Conservation (phyloP, 2,113 vertebrate species). For the Dicerorhinus sumatrensis region DNA sequence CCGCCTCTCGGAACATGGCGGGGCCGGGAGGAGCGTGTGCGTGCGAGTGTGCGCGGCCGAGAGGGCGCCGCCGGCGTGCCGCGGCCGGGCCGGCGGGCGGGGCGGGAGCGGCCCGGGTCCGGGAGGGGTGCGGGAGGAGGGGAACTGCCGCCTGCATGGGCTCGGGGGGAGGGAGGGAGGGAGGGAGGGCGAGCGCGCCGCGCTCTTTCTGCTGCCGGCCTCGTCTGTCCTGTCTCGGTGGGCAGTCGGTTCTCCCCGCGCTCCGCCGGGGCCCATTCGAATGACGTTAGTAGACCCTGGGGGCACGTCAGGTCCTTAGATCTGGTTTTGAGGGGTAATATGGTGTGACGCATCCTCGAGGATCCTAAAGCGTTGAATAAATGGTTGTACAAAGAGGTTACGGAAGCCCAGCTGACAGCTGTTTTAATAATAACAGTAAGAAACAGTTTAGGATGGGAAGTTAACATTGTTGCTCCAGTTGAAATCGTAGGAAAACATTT, state of each 20-base stretch:
- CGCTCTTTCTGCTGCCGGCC: not conserved
- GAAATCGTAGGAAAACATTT: conserved; percentile 41
- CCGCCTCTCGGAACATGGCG: conserved; percentile 79
- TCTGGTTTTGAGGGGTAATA: not conserved
- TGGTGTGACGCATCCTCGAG: conserved; percentile 31
- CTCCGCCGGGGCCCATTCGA: not conserved
- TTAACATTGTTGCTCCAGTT: not conserved
- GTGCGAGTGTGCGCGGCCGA: conserved; percentile 48
- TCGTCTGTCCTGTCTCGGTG: not conserved
- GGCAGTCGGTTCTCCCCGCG: not conserved
- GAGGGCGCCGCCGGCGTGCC: conserved; percentile 28
- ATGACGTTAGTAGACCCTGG: not conserved
- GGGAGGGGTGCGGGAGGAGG: not conserved
- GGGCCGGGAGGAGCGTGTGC: conserved; percentile 59
- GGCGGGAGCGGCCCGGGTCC: not conserved
- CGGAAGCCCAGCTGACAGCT: conserved; percentile 70
- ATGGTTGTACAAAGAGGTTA: conserved; percentile 64
- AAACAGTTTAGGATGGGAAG: conserved; percentile 25
- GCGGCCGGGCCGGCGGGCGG: not conserved
- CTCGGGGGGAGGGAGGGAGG: not conserved
- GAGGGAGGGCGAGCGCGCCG: not conserved
- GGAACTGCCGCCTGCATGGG: not conserved
- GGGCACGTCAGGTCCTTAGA: not conserved
- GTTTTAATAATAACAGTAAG: conserved; percentile 42
- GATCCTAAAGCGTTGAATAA: conserved; percentile 61